These are phyloP conservation scores for Diplodus sargus DNA, from an alignment of 2,797 vertebrate genomes.

Conservation along the genomic window DNA sequence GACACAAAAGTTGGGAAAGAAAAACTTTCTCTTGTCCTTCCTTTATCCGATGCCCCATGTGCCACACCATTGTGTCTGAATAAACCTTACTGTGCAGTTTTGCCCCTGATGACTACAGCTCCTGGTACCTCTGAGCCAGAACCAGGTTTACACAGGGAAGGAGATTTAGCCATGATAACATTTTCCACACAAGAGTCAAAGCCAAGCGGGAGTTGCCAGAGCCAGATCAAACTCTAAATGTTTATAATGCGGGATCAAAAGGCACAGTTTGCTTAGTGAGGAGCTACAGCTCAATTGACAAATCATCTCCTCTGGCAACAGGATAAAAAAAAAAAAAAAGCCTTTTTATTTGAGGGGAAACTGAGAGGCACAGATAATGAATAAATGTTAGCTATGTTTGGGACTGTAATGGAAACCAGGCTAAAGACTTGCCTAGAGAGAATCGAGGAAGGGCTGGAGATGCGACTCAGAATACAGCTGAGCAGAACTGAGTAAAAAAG, in stretches of 20 bases:
- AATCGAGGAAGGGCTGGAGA: conserved; percentile 17
- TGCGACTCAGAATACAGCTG: conserved; percentile 30
- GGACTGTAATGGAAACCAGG: conserved; percentile 61
- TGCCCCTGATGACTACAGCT: conserved; percentile 43
- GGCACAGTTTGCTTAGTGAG: conserved; percentile 39
- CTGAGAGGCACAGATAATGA: conserved; percentile 61
- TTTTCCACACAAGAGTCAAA: conserved; percentile 49
- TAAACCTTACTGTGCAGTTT: conserved; percentile 53
- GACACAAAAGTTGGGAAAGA: conserved; percentile 22
- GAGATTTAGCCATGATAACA: conserved; percentile 56
- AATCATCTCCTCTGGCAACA: conserved; percentile 55
- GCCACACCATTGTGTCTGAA: conserved; percentile 54
- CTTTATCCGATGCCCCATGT: conserved; percentile 36
- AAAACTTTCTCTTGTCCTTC: conserved; percentile 43
- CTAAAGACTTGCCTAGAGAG: conserved; percentile 44
- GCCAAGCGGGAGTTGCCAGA: conserved; percentile 44
- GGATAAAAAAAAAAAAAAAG: conserved; percentile 31
- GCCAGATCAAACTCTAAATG: conserved; percentile 58
- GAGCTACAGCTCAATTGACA: conserved; percentile 48
- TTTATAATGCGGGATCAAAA: conserved; percentile 58
- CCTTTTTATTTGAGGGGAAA: conserved; percentile 42
- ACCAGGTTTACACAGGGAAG: conserved; percentile 50
- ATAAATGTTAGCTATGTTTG: conserved; percentile 58
- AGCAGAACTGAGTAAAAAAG: conserved; percentile 1
- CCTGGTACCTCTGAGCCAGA: conserved; percentile 47